A percentile compares a stretch with the other conserved stretches of the same genome.
Conservation (phyloP, 2,113 vertebrate species). For the Cololabis saira region DNA sequence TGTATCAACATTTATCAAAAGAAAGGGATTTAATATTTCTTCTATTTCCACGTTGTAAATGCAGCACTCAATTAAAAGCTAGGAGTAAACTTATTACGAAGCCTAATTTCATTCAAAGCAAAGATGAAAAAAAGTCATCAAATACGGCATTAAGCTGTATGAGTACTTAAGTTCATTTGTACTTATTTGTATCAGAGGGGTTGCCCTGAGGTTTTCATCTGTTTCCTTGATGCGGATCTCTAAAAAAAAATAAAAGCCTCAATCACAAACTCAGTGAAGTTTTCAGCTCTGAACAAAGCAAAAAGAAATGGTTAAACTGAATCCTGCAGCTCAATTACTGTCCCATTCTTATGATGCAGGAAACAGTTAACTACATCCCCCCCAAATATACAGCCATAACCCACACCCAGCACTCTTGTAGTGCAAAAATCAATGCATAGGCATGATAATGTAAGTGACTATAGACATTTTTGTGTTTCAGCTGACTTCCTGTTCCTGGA, state of each 20-base stretch:
- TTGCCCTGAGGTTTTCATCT: neutral
- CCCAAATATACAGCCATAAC: constrained; percentile 12
- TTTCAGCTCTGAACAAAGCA: neutral
- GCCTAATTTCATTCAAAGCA: no score
- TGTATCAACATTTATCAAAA: no score
- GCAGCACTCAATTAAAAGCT: no score
- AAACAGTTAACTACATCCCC: neutral
- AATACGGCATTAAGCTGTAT: no score
- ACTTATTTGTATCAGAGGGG: neutral
- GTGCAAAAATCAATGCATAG: constrained; percentile 22
- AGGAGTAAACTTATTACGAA: no score
- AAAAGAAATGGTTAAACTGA: neutral
- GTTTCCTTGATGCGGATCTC: neutral
- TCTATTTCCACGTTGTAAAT: no score
- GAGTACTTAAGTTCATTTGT: no score
- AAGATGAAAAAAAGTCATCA: no score
- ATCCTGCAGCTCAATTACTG: neutral
- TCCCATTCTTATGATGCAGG: neutral
- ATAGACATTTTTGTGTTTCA: constrained; percentile 33
- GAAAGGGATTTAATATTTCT: no score
- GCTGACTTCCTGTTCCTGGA: constrained; percentile 55
- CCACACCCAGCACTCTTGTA: constrained; percentile 2
- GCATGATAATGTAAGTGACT: constrained; percentile 23
- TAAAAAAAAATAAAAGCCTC: no score
- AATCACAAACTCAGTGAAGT: neutral